phyloP scores from a whole-genome alignment of 2,797 vertebrate species.

The Percopsis omiscomaycus region DNA sequence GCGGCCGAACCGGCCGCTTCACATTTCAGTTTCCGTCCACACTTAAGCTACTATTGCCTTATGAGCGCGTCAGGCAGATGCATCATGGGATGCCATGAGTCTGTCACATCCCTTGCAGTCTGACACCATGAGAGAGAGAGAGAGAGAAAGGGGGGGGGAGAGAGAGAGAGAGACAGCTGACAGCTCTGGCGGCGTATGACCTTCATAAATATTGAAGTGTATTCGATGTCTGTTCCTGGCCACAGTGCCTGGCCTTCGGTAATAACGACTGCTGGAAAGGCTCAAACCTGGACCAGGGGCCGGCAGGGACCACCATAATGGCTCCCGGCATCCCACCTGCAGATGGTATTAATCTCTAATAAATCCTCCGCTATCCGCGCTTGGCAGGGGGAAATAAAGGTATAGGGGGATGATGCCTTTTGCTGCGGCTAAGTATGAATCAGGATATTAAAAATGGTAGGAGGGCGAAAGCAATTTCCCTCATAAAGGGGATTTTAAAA shows the following conservation, averaged over 20 bases:
- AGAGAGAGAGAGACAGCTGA: constrained; percentile 13
- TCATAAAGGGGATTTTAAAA: constrained; percentile 65
- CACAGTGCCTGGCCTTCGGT: constrained; percentile 60
- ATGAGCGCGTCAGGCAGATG: constrained; percentile 22
- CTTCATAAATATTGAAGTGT: constrained; percentile 71
- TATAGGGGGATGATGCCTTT: constrained; percentile 50
- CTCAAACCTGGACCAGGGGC: constrained; percentile 30
- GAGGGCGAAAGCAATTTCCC: constrained; percentile 79
- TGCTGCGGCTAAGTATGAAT: constrained; percentile 56
- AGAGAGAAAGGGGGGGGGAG: neutral
- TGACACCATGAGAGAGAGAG: neutral
- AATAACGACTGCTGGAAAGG: constrained; percentile 37
- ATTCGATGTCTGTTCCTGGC: constrained; percentile 52
- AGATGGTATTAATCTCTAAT: constrained; percentile 68
- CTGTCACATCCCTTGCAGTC: constrained; percentile 1
- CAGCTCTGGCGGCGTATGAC: constrained; percentile 49
- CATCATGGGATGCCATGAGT: constrained; percentile 39
- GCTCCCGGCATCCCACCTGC: constrained; percentile 42
- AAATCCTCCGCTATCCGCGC: constrained; percentile 51
- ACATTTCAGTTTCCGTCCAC: constrained; percentile 22
- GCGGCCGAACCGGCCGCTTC: constrained; percentile 2
- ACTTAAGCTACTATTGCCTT: neutral
- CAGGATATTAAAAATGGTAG: constrained; percentile 79
- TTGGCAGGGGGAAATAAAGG: constrained; percentile 43
- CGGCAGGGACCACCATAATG: constrained; percentile 19